Evolutionary conservation across 2,888 invertebrate species (phyloP), one percentile per base, ranked within the genome.

Genomic region (Lasioglossum villosulum): DNA sequence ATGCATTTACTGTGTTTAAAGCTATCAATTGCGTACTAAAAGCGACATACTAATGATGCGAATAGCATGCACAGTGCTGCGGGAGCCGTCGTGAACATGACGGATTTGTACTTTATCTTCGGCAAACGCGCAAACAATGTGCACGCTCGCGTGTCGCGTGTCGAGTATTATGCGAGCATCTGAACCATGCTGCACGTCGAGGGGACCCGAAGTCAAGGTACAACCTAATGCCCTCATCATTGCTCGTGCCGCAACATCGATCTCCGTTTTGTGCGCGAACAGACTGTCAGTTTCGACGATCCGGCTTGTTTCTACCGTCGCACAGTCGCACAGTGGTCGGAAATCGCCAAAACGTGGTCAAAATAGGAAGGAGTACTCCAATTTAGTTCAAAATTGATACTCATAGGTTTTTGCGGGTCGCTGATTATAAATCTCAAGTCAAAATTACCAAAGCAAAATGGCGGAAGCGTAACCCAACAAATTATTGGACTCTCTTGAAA

Each of bases 81-180:
- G 39, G 48, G 30, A 45, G 37, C 39, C 8, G 37, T 48, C 76
- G 14, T 30, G 76, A 82, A 56, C 37, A 56, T n/a, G 30, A 16
- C 71, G 27, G 76, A 73, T 66, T 70, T 77, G n/a, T 74, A 82
- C 59, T 68, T 74, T 82, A 76, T 77, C 77, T 19, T 48, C 48
- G 73, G 73, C 68, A 77, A 83, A 39, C 82, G 48, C 16, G 68
- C 77, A 77, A 84, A 84, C 73, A 84, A 82, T 82, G 82, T 76
- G 56, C 74, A 27, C 82, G 70, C 74, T 82, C 82, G 84, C 82
- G 74, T 84, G 74, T 78, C 82, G 82, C 82, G 48, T 84, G 77
- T 78, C 77, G 82, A 70, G 39, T 75, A 78, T 82, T 82, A 75
- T 77, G 74, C 77, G 82, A 84, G 82, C 75, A 83, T 76, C 75